Base-by-base conservation (phyloP, 2,113 vertebrate genomes). In the Channa argus region DNA sequence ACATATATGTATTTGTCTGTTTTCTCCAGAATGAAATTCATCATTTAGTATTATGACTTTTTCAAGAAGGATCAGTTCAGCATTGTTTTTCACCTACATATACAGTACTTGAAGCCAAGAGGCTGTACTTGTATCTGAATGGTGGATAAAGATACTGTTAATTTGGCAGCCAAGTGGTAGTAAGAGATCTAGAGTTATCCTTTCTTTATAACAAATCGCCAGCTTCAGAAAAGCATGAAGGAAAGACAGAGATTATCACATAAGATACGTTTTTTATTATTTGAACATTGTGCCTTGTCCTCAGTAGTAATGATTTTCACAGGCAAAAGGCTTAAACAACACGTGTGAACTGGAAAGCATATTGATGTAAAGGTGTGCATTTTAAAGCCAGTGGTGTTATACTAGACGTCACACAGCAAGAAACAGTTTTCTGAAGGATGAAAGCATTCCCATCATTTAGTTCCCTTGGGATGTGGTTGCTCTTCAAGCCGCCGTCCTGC, bases 361-460 rank as follows among this genome's bases (percentile, higher is more conserved):
- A 24, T 24, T 24, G 24, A 24, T 24, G 24, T 24, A 24, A 24
- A 24, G 24, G 11, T 74, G 24, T 80, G 55, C 56, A 41, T 79
- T 45, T 15, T 24, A 24, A 71, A 33, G 52, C 38, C 65, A 58
- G 52, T 5, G 8, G 37, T 78, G 52, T 79, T 80, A 52, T 73
- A 61, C 79, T 83, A 71, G 72, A 82, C 62, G 71, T 58, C 6
- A 1, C 45, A 43, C 47, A 74, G 69, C 73, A 39, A 54, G 70
- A 76, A 52, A 65, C 10, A 0, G 24, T 60, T 66, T 74, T 77
- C 64, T 56, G 51, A 63, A 11, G 74, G 85, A 90, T 92, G 45
- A 93, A 93, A 92, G 84, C 69, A 65, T 89, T 89, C 80, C 68
- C 81, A 4, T 86, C 77, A 56, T 71, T 10, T 45, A 34, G 65